Evolutionary conservation across 2,113 vertebrate species (phyloP), one percentile per base, ranked within the genome.

Genomic region (Peucedramus taeniatus): DNA sequence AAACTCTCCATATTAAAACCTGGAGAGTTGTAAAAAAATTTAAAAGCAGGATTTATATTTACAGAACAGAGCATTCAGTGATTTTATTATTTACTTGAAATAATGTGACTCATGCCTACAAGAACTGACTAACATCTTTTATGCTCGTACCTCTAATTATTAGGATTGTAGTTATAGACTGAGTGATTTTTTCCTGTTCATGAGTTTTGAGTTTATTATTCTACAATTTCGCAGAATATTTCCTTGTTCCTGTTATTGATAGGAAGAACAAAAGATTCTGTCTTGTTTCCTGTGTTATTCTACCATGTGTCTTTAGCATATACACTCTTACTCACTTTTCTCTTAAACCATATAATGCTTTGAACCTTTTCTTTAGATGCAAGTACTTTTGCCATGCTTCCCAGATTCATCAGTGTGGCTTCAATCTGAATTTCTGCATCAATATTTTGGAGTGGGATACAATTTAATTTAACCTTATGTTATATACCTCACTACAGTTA

Each of bases 181-280:
- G 45, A 71, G 11, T 60, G 16, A n/a, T 28, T 64, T 51, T 66
- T 69, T 53, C 44, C 10, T 53, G 11, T 84, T 78, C 16, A 45
- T 75, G 44, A 39, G 16, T 63, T 77, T 90, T 54, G 50, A 86
- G 81, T 78, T 93, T 72, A 78, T 87, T 91, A 85, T 74, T 56
- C 44, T 54, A 39, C 27, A 89, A 44, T 81, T 80, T 63, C 80
- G 81, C 47, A 54, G 45, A 89, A 20, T 89, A 83, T 88, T 94
- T 93, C 88, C 88, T 92, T 90, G 68, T 94, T 93, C 50, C 56
- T 89, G 42, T 63, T 83, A 90, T 26, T 70, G 60, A 87, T 63
- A 63, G 7, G 35, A 93, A 86, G 72, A 88, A 72, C 21, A 92
- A 76, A 88, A 88, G 2, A 6, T 83, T 80, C n/a, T 1, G 1